phyloP scores from a whole-genome alignment of 1,140 invertebrate species.

The Homalodisca vitripennis region DNA sequence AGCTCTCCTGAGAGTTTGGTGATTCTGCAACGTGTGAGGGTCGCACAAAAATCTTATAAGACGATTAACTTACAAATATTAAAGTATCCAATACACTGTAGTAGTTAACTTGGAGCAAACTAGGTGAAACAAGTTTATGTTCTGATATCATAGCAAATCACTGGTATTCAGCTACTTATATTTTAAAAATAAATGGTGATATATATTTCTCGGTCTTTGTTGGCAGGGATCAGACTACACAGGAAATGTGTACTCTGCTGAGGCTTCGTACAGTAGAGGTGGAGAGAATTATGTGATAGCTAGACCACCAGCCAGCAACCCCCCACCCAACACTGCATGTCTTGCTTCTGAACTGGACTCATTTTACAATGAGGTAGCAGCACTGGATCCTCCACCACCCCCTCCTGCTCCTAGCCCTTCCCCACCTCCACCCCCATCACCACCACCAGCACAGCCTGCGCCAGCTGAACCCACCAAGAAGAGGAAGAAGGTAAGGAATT shows the following conservation, averaged over 20 bases:
- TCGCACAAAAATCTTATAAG: too few relatives aligned
- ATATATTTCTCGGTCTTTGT: too few relatives aligned
- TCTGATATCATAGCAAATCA: too few relatives aligned
- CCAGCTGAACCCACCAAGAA: slow-evolving; percentile 45
- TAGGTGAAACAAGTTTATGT: too few relatives aligned
- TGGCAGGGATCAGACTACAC: too few relatives aligned
- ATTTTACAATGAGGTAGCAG: slow-evolving; percentile 61
- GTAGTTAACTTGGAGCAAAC: too few relatives aligned
- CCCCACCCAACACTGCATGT: slow-evolving; percentile 43
- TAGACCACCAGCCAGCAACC: slow-evolving; percentile 7
- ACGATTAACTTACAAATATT: too few relatives aligned
- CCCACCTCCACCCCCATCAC: slow-evolving; percentile 39
- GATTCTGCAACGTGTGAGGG: too few relatives aligned
- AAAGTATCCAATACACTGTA: too few relatives aligned
- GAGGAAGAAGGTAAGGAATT: slow-evolving; percentile 53
- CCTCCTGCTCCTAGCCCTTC: slow-evolving; percentile 31
- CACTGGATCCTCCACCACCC: slow-evolving; percentile 49
- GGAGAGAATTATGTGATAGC: slow-evolving; percentile 43
- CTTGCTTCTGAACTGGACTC: slow-evolving; percentile 55
- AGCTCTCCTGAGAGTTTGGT: too few relatives aligned
- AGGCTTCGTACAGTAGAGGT: slow-evolving; percentile 47
- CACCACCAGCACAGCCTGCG: slow-evolving; percentile 34
- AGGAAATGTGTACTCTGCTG: slow-evolving; percentile 47
- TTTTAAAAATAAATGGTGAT: too few relatives aligned
- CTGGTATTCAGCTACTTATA: too few relatives aligned